These are phyloP conservation scores for Thumatha senex DNA, from an alignment of 2,888 invertebrate species.

Conservation along the genomic window DNA sequence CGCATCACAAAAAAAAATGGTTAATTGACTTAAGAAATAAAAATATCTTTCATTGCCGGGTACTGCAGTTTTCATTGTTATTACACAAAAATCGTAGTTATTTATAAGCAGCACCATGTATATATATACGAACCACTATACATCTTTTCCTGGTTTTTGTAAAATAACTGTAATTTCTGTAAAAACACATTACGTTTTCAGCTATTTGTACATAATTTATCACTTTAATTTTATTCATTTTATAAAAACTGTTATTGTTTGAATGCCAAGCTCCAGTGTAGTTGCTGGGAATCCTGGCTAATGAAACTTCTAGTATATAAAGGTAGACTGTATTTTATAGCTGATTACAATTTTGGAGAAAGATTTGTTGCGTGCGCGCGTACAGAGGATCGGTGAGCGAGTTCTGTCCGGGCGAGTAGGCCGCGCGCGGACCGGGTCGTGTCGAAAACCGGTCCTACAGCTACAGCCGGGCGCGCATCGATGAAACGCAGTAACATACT, in stretches of 20 bases:
- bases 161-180: neutral
- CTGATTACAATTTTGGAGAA: no score
- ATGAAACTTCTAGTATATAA: no score
- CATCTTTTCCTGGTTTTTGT: neutral
- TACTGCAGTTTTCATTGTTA: neutral
- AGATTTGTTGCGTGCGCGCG: no score
- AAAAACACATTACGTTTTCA: constrained; percentile 2
- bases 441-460: no score
- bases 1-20: neutral
- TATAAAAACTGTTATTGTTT: neutral
- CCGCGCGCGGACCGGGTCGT: no score
- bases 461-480: no score
- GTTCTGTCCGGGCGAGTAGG: no score
- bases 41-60: neutral
- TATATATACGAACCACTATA: neutral
- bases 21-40: neutral
- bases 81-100: neutral
- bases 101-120: neutral
- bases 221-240: neutral
- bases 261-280: no score
- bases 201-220: neutral
- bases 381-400: no score
- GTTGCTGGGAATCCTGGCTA: no score
- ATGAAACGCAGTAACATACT: no score
- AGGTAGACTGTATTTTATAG: no score